A percentile compares a stretch with the other conserved stretches of the same genome.
Evolutionary conservation across 2,797 vertebrate genomes (phyloP).

Genomic region (Selene dorsalis): DNA sequence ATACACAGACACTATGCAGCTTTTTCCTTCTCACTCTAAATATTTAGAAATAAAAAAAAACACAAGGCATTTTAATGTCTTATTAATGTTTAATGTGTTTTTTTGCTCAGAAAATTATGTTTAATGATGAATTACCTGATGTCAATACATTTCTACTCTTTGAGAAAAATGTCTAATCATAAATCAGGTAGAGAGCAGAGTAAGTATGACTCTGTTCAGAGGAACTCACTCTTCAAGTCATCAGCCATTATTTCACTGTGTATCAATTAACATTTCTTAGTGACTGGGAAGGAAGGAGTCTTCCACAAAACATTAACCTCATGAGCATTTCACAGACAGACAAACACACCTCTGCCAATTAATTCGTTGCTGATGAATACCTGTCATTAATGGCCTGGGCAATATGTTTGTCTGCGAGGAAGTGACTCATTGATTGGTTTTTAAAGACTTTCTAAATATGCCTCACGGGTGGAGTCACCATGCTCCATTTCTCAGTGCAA

Average conservation of each 20-base stretch:
- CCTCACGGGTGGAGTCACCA: conserved; percentile 64
- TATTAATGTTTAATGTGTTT: neutral
- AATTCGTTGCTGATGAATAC: conserved; percentile 78
- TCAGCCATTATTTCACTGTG: conserved; percentile 45
- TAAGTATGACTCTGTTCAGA: neutral
- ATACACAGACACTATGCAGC: conserved; percentile 35
- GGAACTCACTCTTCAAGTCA: conserved; percentile 12
- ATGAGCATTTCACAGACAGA: conserved; percentile 56
- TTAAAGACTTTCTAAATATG: conserved; percentile 82
- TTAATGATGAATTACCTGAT: conserved; percentile 2
- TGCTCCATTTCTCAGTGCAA: conserved; percentile 76
- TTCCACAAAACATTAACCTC: conserved; percentile 71
- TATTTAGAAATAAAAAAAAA: conserved; percentile 11
- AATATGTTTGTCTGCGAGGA: conserved; percentile 63
- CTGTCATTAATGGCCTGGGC: conserved; percentile 66
- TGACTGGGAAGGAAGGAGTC: conserved; percentile 52
- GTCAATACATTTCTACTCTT: neutral
- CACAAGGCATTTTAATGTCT: neutral
- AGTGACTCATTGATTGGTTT: conserved; percentile 78
- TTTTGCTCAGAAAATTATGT: conserved; percentile 10
- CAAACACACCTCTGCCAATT: conserved; percentile 69
- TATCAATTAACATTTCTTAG: conserved; percentile 66
- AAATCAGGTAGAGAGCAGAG: conserved; percentile 1
- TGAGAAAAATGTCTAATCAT: neutral
- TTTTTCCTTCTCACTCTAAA: conserved; percentile 25